Evolutionary conservation across 2,797 vertebrate genomes (phyloP), one percentile per base, ranked within the genome.

Genomic region (Leptoclinus maculatus): DNA sequence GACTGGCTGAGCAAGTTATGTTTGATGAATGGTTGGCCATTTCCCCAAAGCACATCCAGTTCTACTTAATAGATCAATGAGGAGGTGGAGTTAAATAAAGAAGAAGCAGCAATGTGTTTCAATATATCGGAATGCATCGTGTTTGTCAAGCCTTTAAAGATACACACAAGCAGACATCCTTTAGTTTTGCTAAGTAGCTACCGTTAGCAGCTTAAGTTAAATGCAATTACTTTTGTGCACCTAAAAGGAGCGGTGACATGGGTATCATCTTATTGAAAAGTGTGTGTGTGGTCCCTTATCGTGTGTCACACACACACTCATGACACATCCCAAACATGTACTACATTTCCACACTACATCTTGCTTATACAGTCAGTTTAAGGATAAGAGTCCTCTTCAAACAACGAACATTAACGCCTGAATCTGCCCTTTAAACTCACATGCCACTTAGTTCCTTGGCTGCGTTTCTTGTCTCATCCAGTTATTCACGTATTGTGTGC

Each of bases 241-340:
- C 21, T 51, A 17, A 34, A 51, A 27, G 29, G 14, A 10, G 25
- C 13, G 43, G 43, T 36, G 32, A 63, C 60, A 27, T 34, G 7
- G n/a, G 25, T 11, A 14, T 14, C 67, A 7, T 58, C 38, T 27
- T n/a, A 11, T 34, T 66, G 57, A 47, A 74, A 69, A 56, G 36
- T 38, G 49, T 54, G 49, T 9, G 36, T 16, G 56, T 4, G 43
- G 54, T 21, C 19, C 25, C 39, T 64, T 65, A 49, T 69, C 38
- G 43, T 76, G 64, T 23, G 49, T 65, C 39, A 65, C 60, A 21
- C 60, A 21, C 27, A 27, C 54, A 47, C 56, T 62, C 41, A 39
- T 21, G 66, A 67, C 79, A 75, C 53, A 76, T 71, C 43, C 58
- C 39, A 54, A 73, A 84, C 76, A 56, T 75, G 70, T 60, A 4